Evolutionary conservation across 2,113 vertebrate species (phyloP), one percentile per base, ranked within the genome.

Genomic region (Lamprotornis superbus): DNA sequence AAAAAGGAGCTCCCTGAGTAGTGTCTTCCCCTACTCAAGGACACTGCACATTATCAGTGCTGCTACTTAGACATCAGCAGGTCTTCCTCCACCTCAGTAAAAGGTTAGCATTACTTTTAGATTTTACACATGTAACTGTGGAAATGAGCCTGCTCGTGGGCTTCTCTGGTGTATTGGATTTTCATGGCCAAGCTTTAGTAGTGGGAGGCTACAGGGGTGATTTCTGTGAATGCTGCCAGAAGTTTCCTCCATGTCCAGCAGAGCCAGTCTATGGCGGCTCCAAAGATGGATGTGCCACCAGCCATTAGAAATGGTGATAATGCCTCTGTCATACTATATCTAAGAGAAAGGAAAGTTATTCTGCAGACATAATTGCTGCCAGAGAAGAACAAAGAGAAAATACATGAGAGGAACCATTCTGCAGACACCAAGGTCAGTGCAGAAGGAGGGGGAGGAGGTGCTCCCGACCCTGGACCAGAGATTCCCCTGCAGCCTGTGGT

Each of bases 211-310:
- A 56, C 24, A 56, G 35, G 19, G 5, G 2, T 30, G 24, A 6
- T 23, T 65, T 85, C 50, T 65, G 23, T 47, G 28, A 64, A 65
- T 23, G 8, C 19, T 64, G 15, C 4, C 28, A 74, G 23, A 47
- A 40, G 23, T 33, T 47, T 47, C 6, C 28, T 39, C 12, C 14
- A 15, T 0, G 0, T 64, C 23, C n/a, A 30, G 3, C 15, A 65
- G 15, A 20, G 6, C 15, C 23, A 35, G 23, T 40, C 23, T 10
- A 22, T 20, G 6, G 15, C 23, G 20, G 8, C 15, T 65, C 15
- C 82, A 64, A 56, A 40, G 23, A n/a, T 7, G 15, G 8, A 46
- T 28, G 19, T 56, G n/a, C 10, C 23, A 39, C n/a, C 2, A 27
- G 11, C 23, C 23, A 74, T n/a, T 64, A n/a, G 59, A 47, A 56